These are phyloP conservation scores for Serinus canaria DNA, from an alignment of 2,113 vertebrate genomes.

Conservation along the genomic window DNA sequence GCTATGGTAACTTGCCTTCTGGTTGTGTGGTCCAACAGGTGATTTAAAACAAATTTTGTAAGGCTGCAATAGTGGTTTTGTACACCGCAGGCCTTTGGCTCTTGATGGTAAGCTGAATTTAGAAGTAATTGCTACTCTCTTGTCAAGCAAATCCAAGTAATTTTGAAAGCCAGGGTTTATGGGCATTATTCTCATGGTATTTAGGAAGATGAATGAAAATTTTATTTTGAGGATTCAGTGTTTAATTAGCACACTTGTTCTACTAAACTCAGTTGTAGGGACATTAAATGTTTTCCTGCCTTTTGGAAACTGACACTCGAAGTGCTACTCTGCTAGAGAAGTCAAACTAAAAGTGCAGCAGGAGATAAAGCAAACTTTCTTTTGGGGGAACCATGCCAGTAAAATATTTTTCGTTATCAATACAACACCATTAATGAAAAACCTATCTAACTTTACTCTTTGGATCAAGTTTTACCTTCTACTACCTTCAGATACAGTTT, in stretches of 20 bases:
- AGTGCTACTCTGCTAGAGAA: background rate
- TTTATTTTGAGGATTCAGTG: background rate
- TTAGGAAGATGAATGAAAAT: background rate
- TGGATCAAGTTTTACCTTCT: background rate
- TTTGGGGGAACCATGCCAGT: background rate
- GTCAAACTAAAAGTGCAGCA: background rate
- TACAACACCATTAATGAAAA: background rate
- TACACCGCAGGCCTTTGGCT: background rate
- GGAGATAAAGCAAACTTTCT: background rate
- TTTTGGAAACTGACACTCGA: background rate
- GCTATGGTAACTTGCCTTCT: background rate
- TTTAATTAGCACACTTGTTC: background rate
- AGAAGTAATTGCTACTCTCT: background rate
- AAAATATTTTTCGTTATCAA: background rate
- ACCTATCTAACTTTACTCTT: background rate
- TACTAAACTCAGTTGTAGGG: background rate
- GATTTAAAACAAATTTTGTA: background rate
- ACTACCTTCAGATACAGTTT: background rate
- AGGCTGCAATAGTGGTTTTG: background rate
- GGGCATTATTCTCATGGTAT: background rate
- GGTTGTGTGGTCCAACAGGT: background rate
- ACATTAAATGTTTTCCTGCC: background rate
- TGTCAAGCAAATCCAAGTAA: background rate
- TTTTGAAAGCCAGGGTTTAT: background rate
- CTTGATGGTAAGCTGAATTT: background rate